phyloP scores from a whole-genome alignment of 2,113 vertebrate genomes.

The Oreochromis niloticus region DNA sequence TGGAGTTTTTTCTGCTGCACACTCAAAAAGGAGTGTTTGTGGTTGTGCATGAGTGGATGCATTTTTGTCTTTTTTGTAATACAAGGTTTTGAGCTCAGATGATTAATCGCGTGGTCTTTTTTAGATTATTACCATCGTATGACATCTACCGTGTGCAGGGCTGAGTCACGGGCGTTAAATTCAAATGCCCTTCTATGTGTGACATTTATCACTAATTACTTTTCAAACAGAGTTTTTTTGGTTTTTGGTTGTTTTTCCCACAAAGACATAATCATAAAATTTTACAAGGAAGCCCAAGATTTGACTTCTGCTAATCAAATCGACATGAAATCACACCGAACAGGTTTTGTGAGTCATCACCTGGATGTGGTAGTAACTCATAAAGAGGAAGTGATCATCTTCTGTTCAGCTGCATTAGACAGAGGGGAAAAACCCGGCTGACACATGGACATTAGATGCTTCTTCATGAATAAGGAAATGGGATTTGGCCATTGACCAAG shows the following conservation, averaged over 20 bases:
- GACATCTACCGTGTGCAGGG: neutral
- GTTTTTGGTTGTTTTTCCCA: neutral
- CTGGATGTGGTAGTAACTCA: neutral
- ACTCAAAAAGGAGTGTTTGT: neutral
- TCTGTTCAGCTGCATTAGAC: neutral
- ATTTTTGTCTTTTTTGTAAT: neutral
- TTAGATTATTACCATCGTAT: neutral
- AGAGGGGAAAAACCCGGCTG: conserved; percentile 11
- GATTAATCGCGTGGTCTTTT: neutral
- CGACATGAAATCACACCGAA: neutral
- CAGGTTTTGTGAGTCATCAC: conserved; percentile 7
- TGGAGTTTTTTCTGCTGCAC: neutral
- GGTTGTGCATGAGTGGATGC: neutral
- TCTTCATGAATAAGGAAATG: conserved; percentile 12
- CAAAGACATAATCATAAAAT: neutral
- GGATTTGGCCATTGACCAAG: neutral
- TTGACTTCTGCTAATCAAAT: neutral
- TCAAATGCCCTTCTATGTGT: neutral
- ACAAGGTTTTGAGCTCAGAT: neutral
- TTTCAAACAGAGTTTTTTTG: neutral
- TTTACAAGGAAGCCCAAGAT: neutral
- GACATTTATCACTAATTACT: neutral
- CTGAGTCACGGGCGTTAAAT: neutral
- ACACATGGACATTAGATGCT: neutral
- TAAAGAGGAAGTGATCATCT: conserved; percentile 41